A percentile compares a stretch with the other conserved stretches of the same genome.
These are phyloP conservation scores for Heliconius sara DNA, from an alignment of 2,888 invertebrate genomes.

Conservation along the genomic window DNA sequence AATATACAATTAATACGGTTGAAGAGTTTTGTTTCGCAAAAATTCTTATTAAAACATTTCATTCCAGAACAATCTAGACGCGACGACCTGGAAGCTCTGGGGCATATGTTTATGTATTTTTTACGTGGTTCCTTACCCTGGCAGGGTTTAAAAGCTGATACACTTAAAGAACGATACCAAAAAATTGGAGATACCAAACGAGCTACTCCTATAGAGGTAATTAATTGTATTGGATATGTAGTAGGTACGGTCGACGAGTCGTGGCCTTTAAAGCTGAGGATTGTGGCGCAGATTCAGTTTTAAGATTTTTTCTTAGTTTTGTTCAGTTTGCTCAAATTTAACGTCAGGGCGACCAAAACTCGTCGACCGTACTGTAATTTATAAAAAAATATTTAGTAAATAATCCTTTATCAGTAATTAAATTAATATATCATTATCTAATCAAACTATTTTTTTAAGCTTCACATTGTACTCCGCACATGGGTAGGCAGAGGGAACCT, in stretches of 20 bases:
- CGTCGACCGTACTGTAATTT: too few species aligned
- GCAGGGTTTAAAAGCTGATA: conserved; percentile 99
- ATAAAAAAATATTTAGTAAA: too few species aligned
- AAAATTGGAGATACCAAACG: conserved; percentile 99
- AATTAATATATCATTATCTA: neutral
- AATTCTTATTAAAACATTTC: conserved; percentile 23
- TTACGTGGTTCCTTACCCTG: conserved; percentile 99
- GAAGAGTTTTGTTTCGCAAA: neutral
- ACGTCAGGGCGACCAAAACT: too few species aligned
- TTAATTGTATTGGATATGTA: conserved; percentile 55
- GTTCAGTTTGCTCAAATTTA: too few species aligned
- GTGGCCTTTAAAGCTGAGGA: too few species aligned
- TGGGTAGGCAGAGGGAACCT: too few species aligned
- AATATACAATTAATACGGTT: too few species aligned
- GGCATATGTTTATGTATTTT: conserved; percentile 99
- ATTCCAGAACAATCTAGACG: conserved; percentile 97
- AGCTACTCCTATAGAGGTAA: conserved; percentile 98
- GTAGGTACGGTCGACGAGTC: neutral
- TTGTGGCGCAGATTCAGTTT: too few species aligned
- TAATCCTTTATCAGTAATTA: neutral
- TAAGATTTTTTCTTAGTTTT: too few species aligned
- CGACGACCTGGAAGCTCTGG: conserved; percentile 99
- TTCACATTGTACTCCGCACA: too few species aligned
- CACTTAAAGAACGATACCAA: conserved; percentile 99
- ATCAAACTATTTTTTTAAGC: too few species aligned